Base-by-base conservation (phyloP, 37 sponge, comb jelly and placozoan species). In the Halichondria panicea region DNA sequence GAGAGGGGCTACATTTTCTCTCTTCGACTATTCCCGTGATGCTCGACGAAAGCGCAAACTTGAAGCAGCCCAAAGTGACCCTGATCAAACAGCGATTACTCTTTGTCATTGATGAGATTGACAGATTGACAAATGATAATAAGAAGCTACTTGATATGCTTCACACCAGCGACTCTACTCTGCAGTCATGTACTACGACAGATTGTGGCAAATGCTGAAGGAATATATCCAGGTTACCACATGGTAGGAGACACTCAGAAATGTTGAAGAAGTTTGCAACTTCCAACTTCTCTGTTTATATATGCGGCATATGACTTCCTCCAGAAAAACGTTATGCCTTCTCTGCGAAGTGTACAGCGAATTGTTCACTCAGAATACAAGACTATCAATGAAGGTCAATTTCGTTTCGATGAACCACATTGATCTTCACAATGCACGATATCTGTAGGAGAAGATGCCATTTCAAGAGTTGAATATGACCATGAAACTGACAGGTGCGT, bases 321-420 rank as follows among this genome's bases (percentile, higher is more conserved):
- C 4, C 87, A 87, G 3, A 61, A 46, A 59, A 87, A 87, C 63
- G 87, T 81, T 19, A 41, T 87, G 61, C 87, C 87, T 33, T 80
- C 70, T 1, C 62, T 79, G 37, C 22, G 81, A 33, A 87, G 76
- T 44, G 87, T 87, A 18, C 87, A 87, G 46, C 38, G 70, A 12
- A 70, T 59, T 68, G 63, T 87, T 18, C 43, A 67, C 43, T 46
- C 25, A 19, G 71, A 87, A 42, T 87, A 80, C 36, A 27, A 68
- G 19, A 53, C 61, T 61, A 13, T 80, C 22, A 8, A 67, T 45
- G 87, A 87, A 71, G 87, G 87, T n/a, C 55, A 74, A 12, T 87
- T 87, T 68, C 13, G 69, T 55, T 86, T 80, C 58, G 71, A 86
- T 68, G 81, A 80, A 27, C 72, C 86, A 85, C 61, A 32, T 84